Base-by-base conservation (phyloP, 30 jellyfish, hydroid and myxozoan species). In the Rhopilema esculentum region DNA sequence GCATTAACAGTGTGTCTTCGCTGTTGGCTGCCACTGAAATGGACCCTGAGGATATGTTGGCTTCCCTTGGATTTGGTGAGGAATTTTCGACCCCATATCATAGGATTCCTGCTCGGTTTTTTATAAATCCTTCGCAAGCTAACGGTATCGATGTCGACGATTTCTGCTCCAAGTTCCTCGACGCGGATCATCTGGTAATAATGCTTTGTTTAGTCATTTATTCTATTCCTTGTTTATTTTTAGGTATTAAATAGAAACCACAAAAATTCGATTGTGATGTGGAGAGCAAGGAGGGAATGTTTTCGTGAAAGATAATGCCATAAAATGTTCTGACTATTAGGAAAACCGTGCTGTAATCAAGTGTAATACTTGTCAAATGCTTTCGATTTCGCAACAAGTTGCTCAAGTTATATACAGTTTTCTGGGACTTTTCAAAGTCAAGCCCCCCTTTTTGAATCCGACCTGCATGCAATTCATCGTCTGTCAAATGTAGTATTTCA, bases 1-100 rank as follows among this genome's bases (percentile, higher is more conserved):
- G 96, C 72, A 28, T 70, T 27, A 83, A 69, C 22, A 82, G 85
- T 40, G 89, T 88, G 4, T 71, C 91, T 24, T 88, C 96, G 27
- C 62, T 88, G 50, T 75, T 88, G 24, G 91, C 91, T 25, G 88
- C 88, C 31, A 79, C 80, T 82, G 96, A 79, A 61, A 68, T 81
- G 16, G 91, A 88, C 83, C 96, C 96, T 0, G 91, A 77, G 53
- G 96, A 88, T 65, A 28, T 77, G 83, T 69, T 88, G 25, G 69
- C 16, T 19, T 75, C 88, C 22, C 88, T 88, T 0, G 96, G 96
- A 27, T 88, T 88, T 63, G 78, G 78, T 52, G 88, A 88, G 18
- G 80, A 31, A 2, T 61, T 63, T 21, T 28, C 83, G 27, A 31
- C 91, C 25, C 87, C 77, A 33, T 20, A 77, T 69, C 73, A 63